Percentiles rank a stretch among this genome's conserved stretches.
Evolutionary conservation across 2,797 vertebrate genomes (phyloP).

Genomic region (Enteromius paludinosus): DNA sequence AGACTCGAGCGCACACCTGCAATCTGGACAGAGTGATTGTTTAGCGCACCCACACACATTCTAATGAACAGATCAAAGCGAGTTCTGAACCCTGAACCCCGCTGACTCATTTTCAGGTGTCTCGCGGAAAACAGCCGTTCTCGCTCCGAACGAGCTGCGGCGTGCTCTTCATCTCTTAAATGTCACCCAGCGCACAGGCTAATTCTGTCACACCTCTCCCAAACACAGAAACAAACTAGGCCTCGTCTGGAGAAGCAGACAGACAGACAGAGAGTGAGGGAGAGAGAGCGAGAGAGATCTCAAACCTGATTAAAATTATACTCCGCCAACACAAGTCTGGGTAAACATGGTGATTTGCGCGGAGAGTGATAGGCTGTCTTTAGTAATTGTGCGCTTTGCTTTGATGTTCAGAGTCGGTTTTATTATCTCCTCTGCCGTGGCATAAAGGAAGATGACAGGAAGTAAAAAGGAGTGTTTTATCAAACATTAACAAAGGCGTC

Average conservation of each 20-base stretch:
- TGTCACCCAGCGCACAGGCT: conserved; percentile 37
- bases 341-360: conserved; percentile 66
- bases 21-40: conserved; percentile 42
- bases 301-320: conserved; percentile 76
- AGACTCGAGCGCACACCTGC: conserved; percentile 41
- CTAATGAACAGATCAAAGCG: conserved; percentile 50
- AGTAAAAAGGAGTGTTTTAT: conserved; percentile 48
- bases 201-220: conserved; percentile 44
- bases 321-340: conserved; percentile 63
- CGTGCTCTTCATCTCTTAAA: conserved; percentile 46
- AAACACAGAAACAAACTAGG: conserved; percentile 57
- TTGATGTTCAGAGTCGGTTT: conserved; percentile 44
- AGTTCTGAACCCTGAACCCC: conserved; percentile 38
- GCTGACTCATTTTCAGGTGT: conserved; percentile 12
- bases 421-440: conserved; percentile 34
- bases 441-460: conserved; percentile 47
- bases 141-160: conserved; percentile 26
- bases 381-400: conserved; percentile 52
- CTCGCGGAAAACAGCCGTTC: conserved; percentile 27
- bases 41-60: conserved; percentile 36
- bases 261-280: conserved; percentile 11
- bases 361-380: conserved; percentile 51
- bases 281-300: conserved; percentile 21
- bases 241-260: not conserved
- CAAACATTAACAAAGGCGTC: conserved; percentile 45